These are phyloP conservation scores for Mallotus villosus DNA, from an alignment of 2,797 vertebrate genomes.

Conservation along the genomic window DNA sequence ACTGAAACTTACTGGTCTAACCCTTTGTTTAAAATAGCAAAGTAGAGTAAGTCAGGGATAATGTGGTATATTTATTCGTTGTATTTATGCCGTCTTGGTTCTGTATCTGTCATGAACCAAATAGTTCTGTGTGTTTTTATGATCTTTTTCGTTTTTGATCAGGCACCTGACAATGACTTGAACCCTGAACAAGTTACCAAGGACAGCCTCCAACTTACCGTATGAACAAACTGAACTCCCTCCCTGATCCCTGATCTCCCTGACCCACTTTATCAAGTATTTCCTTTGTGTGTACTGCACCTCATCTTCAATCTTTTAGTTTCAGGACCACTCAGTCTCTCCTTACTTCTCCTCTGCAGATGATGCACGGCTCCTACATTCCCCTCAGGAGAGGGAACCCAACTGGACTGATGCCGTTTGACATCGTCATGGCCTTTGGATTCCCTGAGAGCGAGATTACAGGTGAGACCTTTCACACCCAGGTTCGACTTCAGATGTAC, in stretches of 20 bases:
- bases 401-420: slow-evolving; percentile 73
- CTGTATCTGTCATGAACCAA: background rate
- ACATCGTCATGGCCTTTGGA: slow-evolving; percentile 76
- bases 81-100: background rate
- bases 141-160: background rate
- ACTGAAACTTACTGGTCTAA: background rate
- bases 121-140: background rate
- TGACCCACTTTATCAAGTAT: too few species aligned
- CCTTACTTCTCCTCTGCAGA: background rate
- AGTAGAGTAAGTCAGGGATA: background rate
- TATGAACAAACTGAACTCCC: background rate
- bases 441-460: slow-evolving; percentile 78
- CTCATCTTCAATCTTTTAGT: too few species aligned
- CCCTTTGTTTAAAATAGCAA: background rate
- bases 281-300: too few species aligned
- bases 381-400: slow-evolving; percentile 51
- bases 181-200: background rate
- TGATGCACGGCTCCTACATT: slow-evolving; percentile 17
- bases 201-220: background rate
- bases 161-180: slow-evolving; percentile 14
- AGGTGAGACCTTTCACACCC: slow-evolving; percentile 52
- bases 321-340: background rate
- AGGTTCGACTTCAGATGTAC: background rate
- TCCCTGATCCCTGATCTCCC: background rate
- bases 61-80: background rate